Evolutionary conservation across 2,888 invertebrate species (phyloP).

Genomic region (Diaperis boleti): DNA sequence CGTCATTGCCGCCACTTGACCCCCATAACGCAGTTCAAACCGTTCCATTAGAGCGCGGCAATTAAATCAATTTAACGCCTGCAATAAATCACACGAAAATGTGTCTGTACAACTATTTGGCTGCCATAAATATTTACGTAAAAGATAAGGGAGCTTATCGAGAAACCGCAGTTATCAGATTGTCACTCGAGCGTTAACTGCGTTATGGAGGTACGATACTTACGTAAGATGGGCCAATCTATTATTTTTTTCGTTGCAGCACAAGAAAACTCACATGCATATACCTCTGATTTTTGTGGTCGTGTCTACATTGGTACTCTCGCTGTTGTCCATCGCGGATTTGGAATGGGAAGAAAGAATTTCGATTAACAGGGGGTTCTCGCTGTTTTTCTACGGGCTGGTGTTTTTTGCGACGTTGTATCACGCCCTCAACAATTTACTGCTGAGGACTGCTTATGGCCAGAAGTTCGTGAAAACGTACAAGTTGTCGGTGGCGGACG

Average conservation of each 20-base stretch:
- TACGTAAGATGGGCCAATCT: neutral
- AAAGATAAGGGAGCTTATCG: constrained; percentile 14
- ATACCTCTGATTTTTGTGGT: constrained; percentile 32
- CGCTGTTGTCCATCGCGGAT: constrained; percentile 54
- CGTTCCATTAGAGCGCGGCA: constrained; percentile 10
- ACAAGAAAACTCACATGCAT: constrained; percentile 37
- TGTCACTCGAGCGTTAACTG: neutral
- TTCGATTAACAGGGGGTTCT: constrained; percentile 71
- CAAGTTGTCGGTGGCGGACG: constrained; percentile 75
- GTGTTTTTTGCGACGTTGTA: constrained; percentile 78
- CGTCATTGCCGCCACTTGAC: constrained; percentile 1
- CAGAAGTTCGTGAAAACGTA: constrained; percentile 73
- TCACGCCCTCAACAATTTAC: constrained; percentile 73
- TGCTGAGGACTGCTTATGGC: constrained; percentile 73
- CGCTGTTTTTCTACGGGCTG: constrained; percentile 74
- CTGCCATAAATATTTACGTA: constrained; percentile 21
- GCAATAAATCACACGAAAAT: constrained; percentile 8
- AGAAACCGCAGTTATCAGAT: constrained; percentile 4
- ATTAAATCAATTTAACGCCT: constrained; percentile 9
- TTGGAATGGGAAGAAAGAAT: constrained; percentile 71
- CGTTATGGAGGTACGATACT: constrained; percentile 4
- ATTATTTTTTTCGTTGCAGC: constrained; percentile 21
- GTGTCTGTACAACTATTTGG: neutral
- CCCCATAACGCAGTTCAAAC: neutral
- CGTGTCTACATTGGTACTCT: constrained; percentile 46